Percentiles rank a stretch among this genome's conserved stretches.
Conservation (phyloP, 35 echinoderm and acorn worm species). For the Amphiura filiformis region DNA sequence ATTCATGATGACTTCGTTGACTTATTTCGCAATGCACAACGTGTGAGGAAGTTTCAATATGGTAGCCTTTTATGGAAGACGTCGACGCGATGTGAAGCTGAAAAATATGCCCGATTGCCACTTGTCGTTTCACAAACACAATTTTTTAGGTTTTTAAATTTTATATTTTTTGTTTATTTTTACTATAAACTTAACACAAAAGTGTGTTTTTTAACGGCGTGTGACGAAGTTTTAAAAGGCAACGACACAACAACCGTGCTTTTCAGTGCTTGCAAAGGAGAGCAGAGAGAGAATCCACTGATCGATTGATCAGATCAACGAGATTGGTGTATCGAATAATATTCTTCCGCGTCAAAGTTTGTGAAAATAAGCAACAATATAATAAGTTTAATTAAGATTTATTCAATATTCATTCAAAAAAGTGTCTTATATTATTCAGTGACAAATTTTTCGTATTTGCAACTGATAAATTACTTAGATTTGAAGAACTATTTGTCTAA, state of each 20-base stretch:
- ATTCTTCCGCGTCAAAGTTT: no score
- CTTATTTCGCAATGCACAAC: neutral
- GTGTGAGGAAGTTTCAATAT: neutral
- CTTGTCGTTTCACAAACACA: neutral
- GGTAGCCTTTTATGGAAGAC: neutral
- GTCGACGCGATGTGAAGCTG: neutral
- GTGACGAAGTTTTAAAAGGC: neutral
- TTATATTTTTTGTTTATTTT: neutral
- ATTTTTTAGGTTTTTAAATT: neutral
- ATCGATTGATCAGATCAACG: neutral
- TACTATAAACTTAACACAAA: neutral
- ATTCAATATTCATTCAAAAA: no score
- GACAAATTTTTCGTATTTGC: no score
- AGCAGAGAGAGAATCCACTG: neutral
- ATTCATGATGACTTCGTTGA: conserved; percentile 15
- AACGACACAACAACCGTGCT: conserved; percentile 8
- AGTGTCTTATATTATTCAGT: no score
- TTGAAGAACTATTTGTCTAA: no score
- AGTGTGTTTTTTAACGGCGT: neutral
- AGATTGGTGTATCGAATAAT: no score
- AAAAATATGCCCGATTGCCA: neutral
- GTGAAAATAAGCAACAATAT: no score
- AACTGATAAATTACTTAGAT: no score
- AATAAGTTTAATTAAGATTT: no score
- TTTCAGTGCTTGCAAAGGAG: neutral